Percentiles rank a stretch among this genome's conserved stretches.
phyloP scores from a whole-genome alignment of 2,113 vertebrate species.

The Laticauda laticaudata region DNA sequence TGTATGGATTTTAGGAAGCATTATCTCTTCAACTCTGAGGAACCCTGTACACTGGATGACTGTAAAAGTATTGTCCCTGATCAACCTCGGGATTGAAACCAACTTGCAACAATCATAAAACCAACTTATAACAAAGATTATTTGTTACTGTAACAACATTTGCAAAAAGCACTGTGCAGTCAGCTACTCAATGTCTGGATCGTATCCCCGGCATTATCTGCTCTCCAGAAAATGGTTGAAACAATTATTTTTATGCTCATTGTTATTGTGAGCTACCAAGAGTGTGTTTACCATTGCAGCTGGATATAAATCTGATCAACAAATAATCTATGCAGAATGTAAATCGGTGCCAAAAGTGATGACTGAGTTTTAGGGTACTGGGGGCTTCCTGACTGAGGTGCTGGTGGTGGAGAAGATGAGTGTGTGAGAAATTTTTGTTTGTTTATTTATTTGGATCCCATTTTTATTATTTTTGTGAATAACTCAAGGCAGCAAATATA shows the following conservation, averaged over 20 bases:
- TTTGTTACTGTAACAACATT: not conserved
- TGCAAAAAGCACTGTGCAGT: not conserved
- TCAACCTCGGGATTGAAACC: not conserved
- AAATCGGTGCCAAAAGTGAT: not conserved
- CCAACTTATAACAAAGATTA: too few species aligned
- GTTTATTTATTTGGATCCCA: not conserved
- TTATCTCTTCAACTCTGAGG: not conserved
- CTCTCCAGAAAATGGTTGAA: not conserved
- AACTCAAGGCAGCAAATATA: not conserved
- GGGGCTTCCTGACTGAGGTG: not conserved
- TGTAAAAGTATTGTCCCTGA: not conserved
- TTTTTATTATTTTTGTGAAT: not conserved
- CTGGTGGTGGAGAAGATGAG: not conserved
- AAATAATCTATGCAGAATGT: not conserved
- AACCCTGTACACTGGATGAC: too few species aligned
- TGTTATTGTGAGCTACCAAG: not conserved
- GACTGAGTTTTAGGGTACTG: not conserved
- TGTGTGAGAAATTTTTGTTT: not conserved
- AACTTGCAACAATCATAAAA: not conserved
- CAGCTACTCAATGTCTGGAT: not conserved
- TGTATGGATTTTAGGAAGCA: conserved; percentile 2
- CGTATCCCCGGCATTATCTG: not conserved
- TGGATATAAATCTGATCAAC: not conserved
- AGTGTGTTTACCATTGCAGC: not conserved
- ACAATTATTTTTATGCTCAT: not conserved